Conservation (phyloP, 2,888 invertebrate species). For the Amphipyra berbera region DNA sequence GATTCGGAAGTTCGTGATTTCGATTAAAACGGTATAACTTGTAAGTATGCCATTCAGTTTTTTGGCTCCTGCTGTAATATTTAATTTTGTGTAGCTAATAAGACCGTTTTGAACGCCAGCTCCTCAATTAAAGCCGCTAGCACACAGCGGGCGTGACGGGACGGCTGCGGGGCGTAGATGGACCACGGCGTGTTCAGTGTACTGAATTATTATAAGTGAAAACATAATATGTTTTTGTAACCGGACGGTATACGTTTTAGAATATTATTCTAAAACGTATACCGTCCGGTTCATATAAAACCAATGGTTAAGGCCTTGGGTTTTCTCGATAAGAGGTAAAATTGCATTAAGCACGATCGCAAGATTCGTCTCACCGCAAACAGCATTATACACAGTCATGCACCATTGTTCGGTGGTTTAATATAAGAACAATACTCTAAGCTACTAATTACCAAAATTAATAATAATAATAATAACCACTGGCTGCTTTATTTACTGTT, state of each 20-base stretch:
- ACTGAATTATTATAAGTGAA: background rate
- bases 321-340: conserved; percentile 34
- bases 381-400: conserved; percentile 42
- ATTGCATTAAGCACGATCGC: conserved; percentile 11
- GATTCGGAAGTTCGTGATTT: too few relatives aligned
- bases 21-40: too few relatives aligned
- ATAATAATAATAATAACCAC: conserved; percentile 1
- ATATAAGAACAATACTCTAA: conserved; percentile 1
- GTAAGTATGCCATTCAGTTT: too few relatives aligned
- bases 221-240: background rate
- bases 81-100: too few relatives aligned
- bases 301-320: conserved; percentile 23
- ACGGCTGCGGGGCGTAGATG: too few relatives aligned
- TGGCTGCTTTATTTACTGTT: background rate
- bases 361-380: conserved; percentile 38
- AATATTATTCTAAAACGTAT: too few relatives aligned
- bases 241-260: too few relatives aligned
- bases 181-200: too few relatives aligned
- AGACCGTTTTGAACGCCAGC: too few relatives aligned
- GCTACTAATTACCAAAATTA: conserved; percentile 6
- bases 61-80: too few relatives aligned
- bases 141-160: too few relatives aligned
- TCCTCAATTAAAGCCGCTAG: too few relatives aligned
- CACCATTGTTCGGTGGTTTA: conserved; percentile 15
- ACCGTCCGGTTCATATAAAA: conserved; percentile 4